A percentile compares a stretch with the other conserved stretches of the same genome.
Conservation (phyloP, 2,113 vertebrate genomes). For the Orycteropus afer region DNA sequence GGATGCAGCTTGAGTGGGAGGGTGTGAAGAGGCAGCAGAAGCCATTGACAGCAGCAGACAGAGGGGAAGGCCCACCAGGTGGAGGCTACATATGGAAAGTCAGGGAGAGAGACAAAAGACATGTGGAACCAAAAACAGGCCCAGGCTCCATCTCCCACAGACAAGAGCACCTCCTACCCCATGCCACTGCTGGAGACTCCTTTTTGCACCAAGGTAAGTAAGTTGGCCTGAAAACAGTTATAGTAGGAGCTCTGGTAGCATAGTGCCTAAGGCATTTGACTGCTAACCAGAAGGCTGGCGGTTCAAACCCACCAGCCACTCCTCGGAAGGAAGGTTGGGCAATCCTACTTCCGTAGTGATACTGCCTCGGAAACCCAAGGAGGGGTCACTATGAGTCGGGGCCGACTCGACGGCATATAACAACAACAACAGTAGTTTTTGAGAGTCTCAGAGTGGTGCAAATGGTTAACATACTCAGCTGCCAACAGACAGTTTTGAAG, state of each 20-base stretch:
- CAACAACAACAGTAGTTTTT: too few species aligned
- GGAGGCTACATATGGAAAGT: neutral
- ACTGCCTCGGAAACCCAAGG: too few species aligned
- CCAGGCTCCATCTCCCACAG: neutral
- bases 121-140: neutral
- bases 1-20: neutral
- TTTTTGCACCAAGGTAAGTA: neutral
- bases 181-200: neutral
- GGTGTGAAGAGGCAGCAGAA: neutral
- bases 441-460: neutral
- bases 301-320: too few species aligned
- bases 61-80: neutral
- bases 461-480: neutral
- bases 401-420: too few species aligned
- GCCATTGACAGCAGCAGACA: neutral
- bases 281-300: too few species aligned
- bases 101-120: neutral
- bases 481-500: neutral
- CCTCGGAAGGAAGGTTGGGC: too few species aligned
- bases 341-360: too few species aligned
- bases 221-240: neutral
- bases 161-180: neutral
- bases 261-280: too few species aligned
- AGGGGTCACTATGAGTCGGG: too few species aligned
- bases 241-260: neutral